Evolutionary conservation across 2,888 invertebrate species (phyloP), one percentile per base, ranked within the genome.

Genomic region (Mactromeris polynyma): DNA sequence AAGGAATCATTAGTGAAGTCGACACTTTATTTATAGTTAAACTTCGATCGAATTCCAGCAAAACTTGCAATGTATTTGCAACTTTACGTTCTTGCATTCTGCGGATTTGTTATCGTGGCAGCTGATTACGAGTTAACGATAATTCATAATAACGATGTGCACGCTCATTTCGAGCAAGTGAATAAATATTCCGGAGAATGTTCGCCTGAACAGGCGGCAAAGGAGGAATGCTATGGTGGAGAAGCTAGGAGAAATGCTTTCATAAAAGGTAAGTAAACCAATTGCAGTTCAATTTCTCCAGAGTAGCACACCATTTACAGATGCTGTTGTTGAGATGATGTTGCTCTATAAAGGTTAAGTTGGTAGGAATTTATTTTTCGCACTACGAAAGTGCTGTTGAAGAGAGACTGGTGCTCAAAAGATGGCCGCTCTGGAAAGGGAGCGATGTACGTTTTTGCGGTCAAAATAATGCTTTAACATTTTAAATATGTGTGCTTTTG

Each of bases 131-230:
- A 98, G 92, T 97, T 99, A 69, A 97, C 98, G 0, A 98, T 99
- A 87, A 97, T 99, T 0, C 99, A 99, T 97, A 98, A 98, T 94
- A 99, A 99, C 96, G 99, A 99, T 96, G 98, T 99, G 98, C 99
- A 99, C 96, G 98, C 98, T 0, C 97, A 97, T 94, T 98, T 98
- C 95, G 98, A 98, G 90, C 98, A 98, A 97, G 98, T 98, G 0
- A 98, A 98, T 38, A 97, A 97, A 89, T 97, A 97, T 88, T 98
- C 98, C 33, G 98, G 98, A 0, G 93, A 96, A 7, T 97, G 97
- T 93, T 93, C 96, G 11, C 90, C 92, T 0, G 84, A 87, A 17
- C 89, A 92, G 21, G 92, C 94, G 33, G 97, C 98, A 83, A 81
- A 85, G 2, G 84, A 87, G 3, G 81, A 90, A 26, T 99, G 99